A percentile compares a stretch with the other conserved stretches of the same genome.
phyloP scores from a whole-genome alignment of 2,113 vertebrate genomes.

The Otolemur garnettii region DNA sequence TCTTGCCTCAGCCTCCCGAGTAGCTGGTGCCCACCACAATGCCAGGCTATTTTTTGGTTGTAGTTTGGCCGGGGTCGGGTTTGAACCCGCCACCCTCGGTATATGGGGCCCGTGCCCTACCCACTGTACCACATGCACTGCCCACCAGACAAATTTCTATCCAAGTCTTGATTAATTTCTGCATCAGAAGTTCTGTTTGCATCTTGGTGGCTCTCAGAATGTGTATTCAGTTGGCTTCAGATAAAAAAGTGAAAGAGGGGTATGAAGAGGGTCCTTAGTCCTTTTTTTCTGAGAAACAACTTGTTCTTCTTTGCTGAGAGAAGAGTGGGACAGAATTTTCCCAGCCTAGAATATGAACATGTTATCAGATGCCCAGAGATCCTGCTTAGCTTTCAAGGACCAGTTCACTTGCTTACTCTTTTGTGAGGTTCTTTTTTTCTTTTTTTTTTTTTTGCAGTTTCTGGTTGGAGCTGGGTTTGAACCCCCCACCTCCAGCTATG shows the following conservation, averaged over 20 bases:
- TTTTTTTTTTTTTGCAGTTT: no score
- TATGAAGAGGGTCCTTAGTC: background rate
- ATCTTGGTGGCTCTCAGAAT: background rate
- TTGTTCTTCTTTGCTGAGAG: background rate
- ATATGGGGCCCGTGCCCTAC: no score
- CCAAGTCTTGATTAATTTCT: constrained; percentile 40
- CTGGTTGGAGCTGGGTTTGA: no score
- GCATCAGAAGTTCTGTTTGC: background rate
- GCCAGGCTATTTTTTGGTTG: no score
- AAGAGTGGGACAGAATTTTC: constrained; percentile 7
- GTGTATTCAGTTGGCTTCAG: background rate
- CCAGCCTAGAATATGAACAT: background rate
- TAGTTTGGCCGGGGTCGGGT: no score
- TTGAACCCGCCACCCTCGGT: no score
- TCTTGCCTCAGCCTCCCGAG: no score
- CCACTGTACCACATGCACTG: no score
- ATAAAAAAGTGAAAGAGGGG: background rate
- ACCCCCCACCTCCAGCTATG: no score
- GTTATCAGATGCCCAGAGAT: background rate
- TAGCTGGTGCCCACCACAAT: no score
- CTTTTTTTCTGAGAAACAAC: constrained; percentile 19
- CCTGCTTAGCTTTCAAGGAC: background rate
- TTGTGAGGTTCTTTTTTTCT: background rate
- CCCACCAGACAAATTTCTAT: background rate
- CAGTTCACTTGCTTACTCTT: background rate